Evolutionary conservation across 2,113 vertebrate species (phyloP).

Genomic region (Pteropus alecto): DNA sequence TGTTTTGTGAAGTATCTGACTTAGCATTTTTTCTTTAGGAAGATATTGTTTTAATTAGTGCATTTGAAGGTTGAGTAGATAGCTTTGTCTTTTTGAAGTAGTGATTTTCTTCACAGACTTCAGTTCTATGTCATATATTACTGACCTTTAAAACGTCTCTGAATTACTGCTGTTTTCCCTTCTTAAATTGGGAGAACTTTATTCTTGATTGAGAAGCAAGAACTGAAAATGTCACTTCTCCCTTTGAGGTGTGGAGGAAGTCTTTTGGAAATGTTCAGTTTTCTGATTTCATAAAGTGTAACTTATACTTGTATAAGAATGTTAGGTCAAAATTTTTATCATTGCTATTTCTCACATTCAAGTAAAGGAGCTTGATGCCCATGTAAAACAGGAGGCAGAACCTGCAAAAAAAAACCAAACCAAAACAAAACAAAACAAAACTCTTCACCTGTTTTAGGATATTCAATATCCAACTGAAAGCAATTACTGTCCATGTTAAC

Average conservation of each 20-base stretch:
- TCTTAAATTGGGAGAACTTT: slow-evolving; percentile 50
- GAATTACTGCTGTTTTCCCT: slow-evolving; percentile 45
- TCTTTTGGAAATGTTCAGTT: slow-evolving; percentile 29
- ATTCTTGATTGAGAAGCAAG: slow-evolving; percentile 61
- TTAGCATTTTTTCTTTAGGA: slow-evolving; percentile 48
- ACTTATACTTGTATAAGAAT: not conserved
- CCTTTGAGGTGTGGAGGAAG: slow-evolving; percentile 23
- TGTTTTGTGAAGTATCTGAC: slow-evolving; percentile 57
- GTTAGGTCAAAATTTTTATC: slow-evolving; percentile 27
- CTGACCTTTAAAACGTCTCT: slow-evolving; percentile 60
- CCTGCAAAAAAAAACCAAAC: not conserved
- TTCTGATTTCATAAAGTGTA: not conserved
- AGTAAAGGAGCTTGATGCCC: not conserved
- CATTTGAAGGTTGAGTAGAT: slow-evolving; percentile 49
- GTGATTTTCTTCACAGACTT: slow-evolving; percentile 50
- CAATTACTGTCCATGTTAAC: not conserved
- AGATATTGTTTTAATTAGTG: slow-evolving; percentile 67
- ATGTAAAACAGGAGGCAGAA: not conserved
- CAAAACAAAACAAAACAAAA: not conserved
- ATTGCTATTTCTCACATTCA: slow-evolving; percentile 41
- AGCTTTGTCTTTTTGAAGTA: slow-evolving; percentile 41
- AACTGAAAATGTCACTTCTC: slow-evolving; percentile 61
- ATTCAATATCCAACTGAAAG: not conserved
- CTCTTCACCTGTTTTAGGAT: not conserved
- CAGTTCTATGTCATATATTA: slow-evolving; percentile 49